Evolutionary conservation across 2,797 vertebrate genomes (phyloP).

Genomic region (Yasuhikotakia modesta): DNA sequence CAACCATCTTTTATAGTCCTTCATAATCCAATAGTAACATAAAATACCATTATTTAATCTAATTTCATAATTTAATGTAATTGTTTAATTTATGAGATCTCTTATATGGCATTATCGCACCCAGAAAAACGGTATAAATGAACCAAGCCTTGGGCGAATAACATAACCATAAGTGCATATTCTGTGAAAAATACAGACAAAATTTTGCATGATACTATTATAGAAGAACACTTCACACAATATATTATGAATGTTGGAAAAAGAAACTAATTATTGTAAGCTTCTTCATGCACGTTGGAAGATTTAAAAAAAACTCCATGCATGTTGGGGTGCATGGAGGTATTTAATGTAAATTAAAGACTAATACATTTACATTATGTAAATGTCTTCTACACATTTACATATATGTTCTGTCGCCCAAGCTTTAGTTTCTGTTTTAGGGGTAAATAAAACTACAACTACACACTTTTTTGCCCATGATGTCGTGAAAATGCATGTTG

Average conservation of each 20-base stretch:
- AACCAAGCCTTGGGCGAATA: slow-evolving; percentile 96
- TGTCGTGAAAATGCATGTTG: slow-evolving; percentile 99
- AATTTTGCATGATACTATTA: neutral
- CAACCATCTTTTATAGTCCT: slow-evolving; percentile 18
- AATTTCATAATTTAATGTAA: neutral
- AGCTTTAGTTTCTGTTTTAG: slow-evolving; percentile 96
- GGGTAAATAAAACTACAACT: slow-evolving; percentile 99
- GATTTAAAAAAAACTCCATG: slow-evolving; percentile 4
- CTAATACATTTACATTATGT: slow-evolving; percentile 41
- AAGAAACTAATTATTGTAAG: too few species aligned
- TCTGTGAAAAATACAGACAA: neutral
- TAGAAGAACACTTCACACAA: slow-evolving; percentile 1
- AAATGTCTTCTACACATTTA: too few species aligned
- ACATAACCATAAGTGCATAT: slow-evolving; percentile 8
- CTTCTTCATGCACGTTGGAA: neutral
- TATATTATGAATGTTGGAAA: neutral
- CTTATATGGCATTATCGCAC: slow-evolving; percentile 72
- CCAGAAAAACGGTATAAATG: slow-evolving; percentile 95
- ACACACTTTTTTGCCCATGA: slow-evolving; percentile 99
- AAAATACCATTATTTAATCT: neutral
- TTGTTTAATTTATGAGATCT: neutral
- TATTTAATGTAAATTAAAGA: neutral
- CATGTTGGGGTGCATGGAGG: too few species aligned
- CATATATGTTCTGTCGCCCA: slow-evolving; percentile 81
- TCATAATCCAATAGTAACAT: neutral